Evolutionary conservation across 2,888 invertebrate species (phyloP), one percentile per base, ranked within the genome.

Genomic region (Liopterus haemorrhoidalis): DNA sequence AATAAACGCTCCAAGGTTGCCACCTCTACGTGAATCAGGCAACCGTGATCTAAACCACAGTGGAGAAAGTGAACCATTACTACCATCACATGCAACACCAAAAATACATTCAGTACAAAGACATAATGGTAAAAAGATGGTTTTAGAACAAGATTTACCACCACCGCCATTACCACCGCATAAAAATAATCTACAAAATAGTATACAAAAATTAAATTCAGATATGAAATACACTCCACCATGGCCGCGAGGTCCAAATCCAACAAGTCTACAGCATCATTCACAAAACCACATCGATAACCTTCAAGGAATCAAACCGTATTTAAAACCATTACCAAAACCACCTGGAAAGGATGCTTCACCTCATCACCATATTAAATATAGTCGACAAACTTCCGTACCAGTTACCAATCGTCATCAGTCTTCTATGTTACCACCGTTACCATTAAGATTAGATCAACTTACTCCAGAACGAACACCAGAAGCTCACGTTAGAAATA

Each of bases 121-220:
- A 69, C 57, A 72, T 66, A 55, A 69, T 72, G 55, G 71, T 66
- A 60, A 73, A 60, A 58, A 70, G 24, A 21, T 36, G 3, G 11
- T 12, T 12, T 11, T 25, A 33, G 68, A 69, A 43, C 74, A 75
- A 32, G 73, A 71, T 48, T 64, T 71, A 9, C 75, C 76, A 1
- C 76, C 78, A 0, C 78, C 79, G 4, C 79, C 80, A 0, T 70
- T 79, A 9, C 79, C 80, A 2, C 79, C 78, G 27, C 71, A 71
- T 54, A 70, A 71, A 57, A 66, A 58, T 46, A 57, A 59, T 38
- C 62, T 60, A 35, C 61, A 53, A 35, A 19, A 18, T 2, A 58
- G 57, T 49, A 41, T 49, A 19, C 54, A 51, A 35, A 41, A 48
- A 30, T 51, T 50, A 14, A 25, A 38, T 53, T 53, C 54, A 55